Evolutionary conservation across 1,140 invertebrate species (phyloP).

Genomic region (Helicoverpa armigera): DNA sequence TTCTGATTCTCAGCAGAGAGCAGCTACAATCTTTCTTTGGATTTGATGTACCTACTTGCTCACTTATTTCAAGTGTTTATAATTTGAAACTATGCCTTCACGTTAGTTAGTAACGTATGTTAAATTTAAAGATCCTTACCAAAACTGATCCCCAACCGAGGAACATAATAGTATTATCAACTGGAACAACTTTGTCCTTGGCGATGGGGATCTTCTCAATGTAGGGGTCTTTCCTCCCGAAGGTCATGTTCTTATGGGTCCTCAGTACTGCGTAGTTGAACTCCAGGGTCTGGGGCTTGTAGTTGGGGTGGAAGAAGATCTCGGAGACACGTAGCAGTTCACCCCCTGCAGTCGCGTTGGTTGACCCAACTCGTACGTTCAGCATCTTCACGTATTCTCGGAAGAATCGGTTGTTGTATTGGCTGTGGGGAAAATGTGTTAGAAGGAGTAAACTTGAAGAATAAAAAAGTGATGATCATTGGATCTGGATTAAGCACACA

Average conservation of each 20-base stretch:
- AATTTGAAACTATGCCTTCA: no score
- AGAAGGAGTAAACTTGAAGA: background rate
- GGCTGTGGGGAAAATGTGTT: conserved; percentile 58
- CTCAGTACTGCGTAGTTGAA: conserved; percentile 77
- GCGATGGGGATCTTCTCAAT: conserved; percentile 63
- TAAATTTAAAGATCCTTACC: conserved; percentile 60
- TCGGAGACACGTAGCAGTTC: conserved; percentile 70
- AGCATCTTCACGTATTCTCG: conserved; percentile 80
- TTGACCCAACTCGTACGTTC: conserved; percentile 70
- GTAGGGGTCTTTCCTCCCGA: conserved; percentile 50
- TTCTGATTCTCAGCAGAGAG: no score
- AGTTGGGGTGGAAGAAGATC: conserved; percentile 82
- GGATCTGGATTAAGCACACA: no score
- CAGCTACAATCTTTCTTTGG: no score
- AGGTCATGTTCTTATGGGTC: conserved; percentile 72
- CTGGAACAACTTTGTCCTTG: conserved; percentile 61
- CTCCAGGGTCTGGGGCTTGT: conserved; percentile 74
- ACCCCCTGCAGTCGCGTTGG: conserved; percentile 75
- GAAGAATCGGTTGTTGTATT: conserved; percentile 81
- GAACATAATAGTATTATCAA: conserved; percentile 71
- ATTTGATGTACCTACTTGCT: no score
- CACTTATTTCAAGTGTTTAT: no score
- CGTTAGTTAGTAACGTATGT: no score
- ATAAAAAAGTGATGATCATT: no score
- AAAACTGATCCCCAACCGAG: conserved; percentile 80